Conservation (phyloP, 2,113 vertebrate genomes). For the Ictalurus punctatus region DNA sequence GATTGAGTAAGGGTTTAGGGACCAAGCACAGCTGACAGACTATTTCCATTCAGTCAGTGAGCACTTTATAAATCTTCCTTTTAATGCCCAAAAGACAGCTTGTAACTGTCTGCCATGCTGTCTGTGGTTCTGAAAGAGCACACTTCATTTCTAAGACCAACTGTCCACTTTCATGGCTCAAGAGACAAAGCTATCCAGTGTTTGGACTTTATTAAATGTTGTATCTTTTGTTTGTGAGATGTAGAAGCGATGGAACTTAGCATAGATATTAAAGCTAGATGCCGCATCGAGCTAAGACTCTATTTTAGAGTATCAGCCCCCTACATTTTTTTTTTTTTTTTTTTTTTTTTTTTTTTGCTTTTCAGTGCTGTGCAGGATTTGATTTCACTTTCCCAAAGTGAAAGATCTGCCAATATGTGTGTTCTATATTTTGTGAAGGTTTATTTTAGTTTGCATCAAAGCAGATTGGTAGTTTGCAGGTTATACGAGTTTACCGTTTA, state of each 20-base stretch:
- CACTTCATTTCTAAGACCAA: constrained; percentile 1
- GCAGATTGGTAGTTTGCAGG: background rate
- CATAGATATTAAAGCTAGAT: background rate
- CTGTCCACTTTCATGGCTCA: background rate
- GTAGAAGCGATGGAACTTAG: background rate
- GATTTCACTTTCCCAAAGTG: background rate
- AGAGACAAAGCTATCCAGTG: background rate
- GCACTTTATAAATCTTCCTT: background rate
- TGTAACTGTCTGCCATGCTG: constrained; percentile 21
- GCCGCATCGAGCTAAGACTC: background rate
- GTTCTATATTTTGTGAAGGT: background rate
- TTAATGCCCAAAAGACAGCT: background rate
- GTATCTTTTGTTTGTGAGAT: background rate
- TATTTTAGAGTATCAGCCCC: background rate
- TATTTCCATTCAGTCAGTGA: background rate
- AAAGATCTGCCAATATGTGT: background rate
- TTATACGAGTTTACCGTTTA: background rate
- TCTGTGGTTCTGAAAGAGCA: constrained; percentile 38
- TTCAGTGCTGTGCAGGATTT: background rate
- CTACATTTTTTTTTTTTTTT: background rate
- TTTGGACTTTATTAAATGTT: constrained; percentile 10
- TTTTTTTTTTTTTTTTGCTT: background rate
- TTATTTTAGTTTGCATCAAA: background rate
- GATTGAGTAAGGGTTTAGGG: background rate
- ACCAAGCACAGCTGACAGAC: background rate